These are phyloP conservation scores for Stenotaenia linearis DNA, from an alignment of 2,888 invertebrate species.

Conservation along the genomic window DNA sequence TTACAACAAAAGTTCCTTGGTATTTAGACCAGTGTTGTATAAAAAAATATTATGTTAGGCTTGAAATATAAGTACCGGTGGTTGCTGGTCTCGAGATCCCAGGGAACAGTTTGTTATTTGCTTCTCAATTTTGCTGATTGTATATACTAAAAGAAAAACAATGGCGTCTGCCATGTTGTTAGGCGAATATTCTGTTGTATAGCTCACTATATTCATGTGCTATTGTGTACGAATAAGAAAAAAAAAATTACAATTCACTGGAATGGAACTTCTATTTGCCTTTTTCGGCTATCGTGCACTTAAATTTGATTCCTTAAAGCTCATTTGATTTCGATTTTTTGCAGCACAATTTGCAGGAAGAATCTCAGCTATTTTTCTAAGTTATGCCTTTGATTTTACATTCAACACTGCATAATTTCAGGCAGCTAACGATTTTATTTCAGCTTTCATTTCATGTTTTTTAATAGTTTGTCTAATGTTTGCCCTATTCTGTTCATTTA, in stretches of 20 bases:
- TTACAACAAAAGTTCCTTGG: conserved; percentile 5
- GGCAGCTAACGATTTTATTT: background rate
- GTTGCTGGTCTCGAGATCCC: background rate
- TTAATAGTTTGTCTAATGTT: background rate
- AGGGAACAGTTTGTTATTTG: conserved; percentile 5
- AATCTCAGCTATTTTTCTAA: background rate
- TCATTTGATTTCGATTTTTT: background rate
- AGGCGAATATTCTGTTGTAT: conserved; percentile 4
- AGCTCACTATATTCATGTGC: conserved; percentile 5
- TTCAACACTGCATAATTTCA: background rate
- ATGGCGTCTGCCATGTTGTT: background rate
- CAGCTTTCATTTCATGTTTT: background rate
- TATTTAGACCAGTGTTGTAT: background rate
- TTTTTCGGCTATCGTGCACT: background rate
- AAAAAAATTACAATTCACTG: background rate
- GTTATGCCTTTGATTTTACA: background rate
- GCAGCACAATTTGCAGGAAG: background rate
- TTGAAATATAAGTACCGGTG: background rate
- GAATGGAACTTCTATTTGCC: background rate
- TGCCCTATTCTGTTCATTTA: background rate
- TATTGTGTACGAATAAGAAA: conserved; percentile 5
- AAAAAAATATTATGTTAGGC: background rate
- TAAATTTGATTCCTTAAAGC: background rate
- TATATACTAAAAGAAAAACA: background rate
- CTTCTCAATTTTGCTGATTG: background rate